These are phyloP conservation scores for Galaxias olidus DNA, from an alignment of 2,797 vertebrate genomes.

Conservation along the genomic window DNA sequence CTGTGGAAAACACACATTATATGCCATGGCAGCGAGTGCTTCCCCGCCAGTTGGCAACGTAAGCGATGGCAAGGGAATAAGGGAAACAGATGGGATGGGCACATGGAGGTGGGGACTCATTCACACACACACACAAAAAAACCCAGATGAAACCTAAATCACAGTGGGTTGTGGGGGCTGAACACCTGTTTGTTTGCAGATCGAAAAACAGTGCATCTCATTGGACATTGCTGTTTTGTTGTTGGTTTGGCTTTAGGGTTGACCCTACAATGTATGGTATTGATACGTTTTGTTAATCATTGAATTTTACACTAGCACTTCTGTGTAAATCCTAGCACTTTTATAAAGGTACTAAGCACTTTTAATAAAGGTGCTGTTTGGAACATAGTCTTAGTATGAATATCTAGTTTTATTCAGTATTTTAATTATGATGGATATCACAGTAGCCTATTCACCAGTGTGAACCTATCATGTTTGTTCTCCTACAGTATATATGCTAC, in stretches of 20 bases:
- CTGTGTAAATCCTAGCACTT: no score
- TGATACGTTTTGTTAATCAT: no score
- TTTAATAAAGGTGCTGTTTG: no score
- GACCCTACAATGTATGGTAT: neutral
- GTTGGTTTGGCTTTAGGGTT: neutral
- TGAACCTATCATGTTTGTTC: no score
- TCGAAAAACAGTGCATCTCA: neutral
- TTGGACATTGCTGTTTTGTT: neutral
- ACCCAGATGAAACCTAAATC: constrained; percentile 49
- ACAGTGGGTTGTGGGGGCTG: constrained; percentile 40
- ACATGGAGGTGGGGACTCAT: constrained; percentile 4
- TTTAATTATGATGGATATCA: no score
- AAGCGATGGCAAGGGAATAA: constrained; percentile 38
- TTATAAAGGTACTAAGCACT: no score
- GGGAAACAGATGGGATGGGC: constrained; percentile 42
- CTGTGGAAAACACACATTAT: neutral
- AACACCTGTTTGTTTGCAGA: constrained; percentile 51
- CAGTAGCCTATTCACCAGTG: no score
- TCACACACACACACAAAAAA: constrained; percentile 25
- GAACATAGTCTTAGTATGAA: no score
- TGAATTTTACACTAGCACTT: no score
- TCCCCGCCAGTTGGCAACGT: constrained; percentile 25
- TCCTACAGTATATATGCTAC: no score
- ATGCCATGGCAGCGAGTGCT: neutral
- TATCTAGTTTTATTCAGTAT: no score